Evolutionary conservation across 2,888 invertebrate genomes (phyloP).

Genomic region (Physocephala rufipes): DNA sequence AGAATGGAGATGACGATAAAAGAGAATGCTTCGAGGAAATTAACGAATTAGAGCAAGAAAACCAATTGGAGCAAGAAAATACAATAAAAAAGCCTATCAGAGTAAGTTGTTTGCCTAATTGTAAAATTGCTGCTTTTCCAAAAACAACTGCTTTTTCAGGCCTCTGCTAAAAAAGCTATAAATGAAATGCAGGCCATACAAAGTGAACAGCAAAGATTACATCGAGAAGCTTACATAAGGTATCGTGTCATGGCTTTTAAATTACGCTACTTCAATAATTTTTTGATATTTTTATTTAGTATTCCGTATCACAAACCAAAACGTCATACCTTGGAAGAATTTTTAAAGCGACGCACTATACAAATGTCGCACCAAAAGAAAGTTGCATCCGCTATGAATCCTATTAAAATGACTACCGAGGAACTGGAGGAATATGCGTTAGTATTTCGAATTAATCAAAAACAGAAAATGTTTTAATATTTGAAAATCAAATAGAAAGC

Average conservation of each 20-base stretch:
- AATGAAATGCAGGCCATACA: constrained; percentile 79
- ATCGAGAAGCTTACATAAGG: constrained; percentile 76
- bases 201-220: constrained; percentile 84
- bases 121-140: not conserved
- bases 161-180: constrained; percentile 74
- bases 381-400: constrained; percentile 45
- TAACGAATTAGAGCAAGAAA: not conserved
- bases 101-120: constrained; percentile 34
- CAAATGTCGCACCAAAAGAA: constrained; percentile 47
- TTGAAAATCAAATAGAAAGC: constrained; percentile 68
- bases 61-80: not conserved
- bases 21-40: not conserved
- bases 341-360: constrained; percentile 68
- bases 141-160: constrained; percentile 61
- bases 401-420: constrained; percentile 74
- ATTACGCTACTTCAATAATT: not conserved
- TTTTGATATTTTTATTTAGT: constrained; percentile 55
- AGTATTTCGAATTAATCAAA: constrained; percentile 47
- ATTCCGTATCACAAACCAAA: constrained; percentile 90
- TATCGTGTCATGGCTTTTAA: constrained; percentile 31
- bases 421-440: constrained; percentile 75
- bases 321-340: constrained; percentile 80
- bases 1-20: not conserved
- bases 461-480: constrained; percentile 3
- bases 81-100: constrained; percentile 32